Evolutionary conservation across 2,888 invertebrate genomes (phyloP).

Genomic region (Eupeodes latifasciatus): DNA sequence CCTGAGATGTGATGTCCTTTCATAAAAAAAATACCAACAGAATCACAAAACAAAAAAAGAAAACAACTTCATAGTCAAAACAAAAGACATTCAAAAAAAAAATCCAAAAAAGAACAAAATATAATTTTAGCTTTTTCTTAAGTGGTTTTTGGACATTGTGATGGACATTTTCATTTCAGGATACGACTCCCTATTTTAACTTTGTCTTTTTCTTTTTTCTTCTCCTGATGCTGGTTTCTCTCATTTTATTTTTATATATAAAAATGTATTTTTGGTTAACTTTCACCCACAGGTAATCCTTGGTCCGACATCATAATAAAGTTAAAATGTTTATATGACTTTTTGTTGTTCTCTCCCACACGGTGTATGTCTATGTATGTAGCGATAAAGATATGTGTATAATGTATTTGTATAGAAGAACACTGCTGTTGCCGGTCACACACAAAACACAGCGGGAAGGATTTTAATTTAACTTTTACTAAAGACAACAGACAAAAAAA

Average conservation of each 20-base stretch:
- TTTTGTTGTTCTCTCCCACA: neutral
- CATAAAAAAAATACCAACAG: constrained; percentile 2
- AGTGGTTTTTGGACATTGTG: constrained; percentile 88
- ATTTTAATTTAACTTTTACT: constrained; percentile 61
- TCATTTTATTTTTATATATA: constrained; percentile 66
- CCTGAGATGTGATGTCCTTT: constrained; percentile 2
- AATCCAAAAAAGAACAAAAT: constrained; percentile 86
- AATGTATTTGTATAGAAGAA: neutral
- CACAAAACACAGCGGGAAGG: constrained; percentile 47
- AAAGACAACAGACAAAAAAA: neutral
- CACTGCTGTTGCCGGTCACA: constrained; percentile 18
- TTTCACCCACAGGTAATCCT: constrained; percentile 57
- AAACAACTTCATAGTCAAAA: constrained; percentile 27
- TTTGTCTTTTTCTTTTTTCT: constrained; percentile 60
- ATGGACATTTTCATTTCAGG: constrained; percentile 76
- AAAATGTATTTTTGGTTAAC: constrained; percentile 34
- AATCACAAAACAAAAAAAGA: neutral
- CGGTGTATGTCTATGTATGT: too few relatives aligned
- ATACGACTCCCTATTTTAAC: constrained; percentile 27
- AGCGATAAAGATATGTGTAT: neutral
- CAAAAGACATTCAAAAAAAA: constrained; percentile 13
- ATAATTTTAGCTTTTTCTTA: constrained; percentile 89
- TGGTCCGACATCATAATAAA: constrained; percentile 43
- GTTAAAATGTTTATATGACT: constrained; percentile 32
- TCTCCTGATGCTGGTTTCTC: constrained; percentile 75